These are phyloP conservation scores for Trachelus troglodyta DNA, from an alignment of 2,888 invertebrate genomes.

Conservation along the genomic window DNA sequence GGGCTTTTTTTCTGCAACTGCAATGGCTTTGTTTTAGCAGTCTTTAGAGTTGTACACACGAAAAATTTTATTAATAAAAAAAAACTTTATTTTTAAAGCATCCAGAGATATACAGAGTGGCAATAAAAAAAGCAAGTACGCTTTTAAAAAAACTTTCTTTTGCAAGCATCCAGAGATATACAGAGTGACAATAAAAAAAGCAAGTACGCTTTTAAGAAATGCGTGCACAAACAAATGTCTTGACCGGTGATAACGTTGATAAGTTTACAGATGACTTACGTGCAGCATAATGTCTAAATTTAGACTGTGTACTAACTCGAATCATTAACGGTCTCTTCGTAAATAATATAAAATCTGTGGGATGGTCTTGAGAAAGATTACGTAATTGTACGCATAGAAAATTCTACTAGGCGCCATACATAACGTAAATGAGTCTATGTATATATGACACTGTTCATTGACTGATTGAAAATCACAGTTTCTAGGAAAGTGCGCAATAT, in stretches of 20 bases:
- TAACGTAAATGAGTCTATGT: background rate
- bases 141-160: background rate
- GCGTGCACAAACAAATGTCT: background rate
- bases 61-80: background rate
- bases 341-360: background rate
- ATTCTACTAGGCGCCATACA: background rate
- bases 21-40: background rate
- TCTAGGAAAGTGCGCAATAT: background rate
- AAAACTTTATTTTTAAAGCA: too few species aligned
- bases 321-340: background rate
- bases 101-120: too few species aligned
- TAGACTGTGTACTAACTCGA: background rate
- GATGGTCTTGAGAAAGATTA: background rate
- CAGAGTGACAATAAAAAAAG: background rate
- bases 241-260: background rate
- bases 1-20: slow-evolving; percentile 22
- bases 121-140: too few species aligned
- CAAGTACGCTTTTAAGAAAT: background rate
- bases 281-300: background rate
- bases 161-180: background rate
- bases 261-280: background rate
- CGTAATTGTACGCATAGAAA: background rate
- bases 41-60: background rate
- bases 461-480: background rate
- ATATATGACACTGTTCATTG: background rate